phyloP scores from a whole-genome alignment of 2,888 invertebrate species.

The Drosophila seclusa region DNA sequence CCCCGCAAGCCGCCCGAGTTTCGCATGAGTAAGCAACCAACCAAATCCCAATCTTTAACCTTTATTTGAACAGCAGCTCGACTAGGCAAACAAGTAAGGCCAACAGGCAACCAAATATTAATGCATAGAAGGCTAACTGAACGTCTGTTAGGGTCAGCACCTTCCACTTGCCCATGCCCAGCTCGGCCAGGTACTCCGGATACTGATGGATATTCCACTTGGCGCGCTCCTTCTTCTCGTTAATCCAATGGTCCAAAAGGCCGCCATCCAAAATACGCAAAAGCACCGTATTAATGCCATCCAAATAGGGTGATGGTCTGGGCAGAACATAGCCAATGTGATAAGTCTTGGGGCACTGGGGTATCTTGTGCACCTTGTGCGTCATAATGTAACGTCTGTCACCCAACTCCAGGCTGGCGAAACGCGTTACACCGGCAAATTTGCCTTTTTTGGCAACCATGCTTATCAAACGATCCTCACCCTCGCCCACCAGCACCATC shows the following conservation, averaged over 20 bases:
- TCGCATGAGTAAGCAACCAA: constrained; percentile 45
- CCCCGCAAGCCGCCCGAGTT: constrained; percentile 45
- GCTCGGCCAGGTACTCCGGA: constrained; percentile 63
- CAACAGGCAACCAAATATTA: constrained; percentile 77
- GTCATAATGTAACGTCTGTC: constrained; percentile 80
- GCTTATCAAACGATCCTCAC: constrained; percentile 73
- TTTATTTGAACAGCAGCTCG: constrained; percentile 40
- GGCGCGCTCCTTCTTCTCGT: constrained; percentile 75
- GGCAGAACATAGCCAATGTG: constrained; percentile 82
- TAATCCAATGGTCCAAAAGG: constrained; percentile 83
- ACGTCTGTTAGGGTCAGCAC: constrained; percentile 82
- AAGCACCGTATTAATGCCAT: constrained; percentile 77
- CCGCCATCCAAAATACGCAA: constrained; percentile 80
- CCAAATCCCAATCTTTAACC: neutral
- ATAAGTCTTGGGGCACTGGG: constrained; percentile 84
- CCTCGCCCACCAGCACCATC: constrained; percentile 73
- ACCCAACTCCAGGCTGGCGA: constrained; percentile 74
- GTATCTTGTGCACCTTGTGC: constrained; percentile 81
- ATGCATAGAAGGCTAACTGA: constrained; percentile 83
- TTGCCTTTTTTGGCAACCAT: constrained; percentile 69
- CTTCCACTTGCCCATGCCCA: constrained; percentile 75
- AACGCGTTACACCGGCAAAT: constrained; percentile 81
- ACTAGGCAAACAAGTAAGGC: constrained; percentile 50
- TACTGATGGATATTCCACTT: constrained; percentile 69
- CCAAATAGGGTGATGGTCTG: constrained; percentile 79